Evolutionary conservation across 2,888 invertebrate genomes (phyloP), one percentile per base, ranked within the genome.

Genomic region (Penaeus monodon): DNA sequence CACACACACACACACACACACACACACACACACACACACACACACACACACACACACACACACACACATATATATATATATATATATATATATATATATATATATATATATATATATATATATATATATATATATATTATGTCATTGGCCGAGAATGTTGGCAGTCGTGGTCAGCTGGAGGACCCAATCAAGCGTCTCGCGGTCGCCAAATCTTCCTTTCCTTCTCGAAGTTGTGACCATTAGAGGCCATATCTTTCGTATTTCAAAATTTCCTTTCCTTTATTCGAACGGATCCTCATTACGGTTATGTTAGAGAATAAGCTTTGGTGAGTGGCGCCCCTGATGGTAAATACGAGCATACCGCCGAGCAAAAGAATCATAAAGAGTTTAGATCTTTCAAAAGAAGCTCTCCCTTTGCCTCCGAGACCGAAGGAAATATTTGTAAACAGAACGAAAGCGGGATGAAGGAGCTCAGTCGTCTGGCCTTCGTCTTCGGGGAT

Each of bases 141-240:
- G 27, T 66, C n/a, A 44, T 2, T 33, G 49, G 66, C 38, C 68
- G 12, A n/a, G 81, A 66, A 81, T 44, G 44, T 66, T 38, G 80
- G 14, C 64, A 66, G 65, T 65, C 66, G 8, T 44, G 81, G 81
- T 81, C 81, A 81, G 65, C 65, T 44, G 81, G 68, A 68, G 66
- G 68, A 68, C 17, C 64, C 81, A 81, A 81, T 81, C 81, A 81
- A 49, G 38, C 66, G 81, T 44, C 81, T 29, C 68, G 38, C n/a
- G 44, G 68, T 66, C 12, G 44, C 68, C 66, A 68, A 68, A 81
- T 81, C 68, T n/a, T 77, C 44, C 44, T 44, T 49, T 22, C 44
- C 49, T 63, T 49, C 77, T 20, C 57, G n/a, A 14, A 57, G 27
- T 57, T 49, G 77, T 49, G 57, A 29, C 49, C 77, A 63, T 44